Percentiles rank a stretch among this genome's conserved stretches.
Conservation (phyloP, 2,888 invertebrate genomes). For the Drosophila picticornis region DNA sequence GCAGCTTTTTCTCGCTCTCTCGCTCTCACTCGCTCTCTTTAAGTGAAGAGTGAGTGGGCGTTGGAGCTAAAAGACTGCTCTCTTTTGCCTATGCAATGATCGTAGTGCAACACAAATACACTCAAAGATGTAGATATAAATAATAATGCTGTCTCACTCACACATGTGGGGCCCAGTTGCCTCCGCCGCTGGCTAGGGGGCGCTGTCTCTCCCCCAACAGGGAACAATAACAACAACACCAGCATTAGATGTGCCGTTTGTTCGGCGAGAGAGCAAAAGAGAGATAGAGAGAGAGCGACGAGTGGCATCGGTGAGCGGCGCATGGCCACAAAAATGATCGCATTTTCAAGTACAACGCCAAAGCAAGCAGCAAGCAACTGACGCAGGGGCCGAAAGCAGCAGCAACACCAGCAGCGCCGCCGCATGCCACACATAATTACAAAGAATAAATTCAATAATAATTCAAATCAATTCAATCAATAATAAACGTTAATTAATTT, state of each 20-base stretch:
- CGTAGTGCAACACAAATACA: constrained; percentile 43
- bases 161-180: constrained; percentile 59
- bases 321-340: constrained; percentile 69
- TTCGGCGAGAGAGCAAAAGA: constrained; percentile 3
- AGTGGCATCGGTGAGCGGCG: constrained; percentile 44
- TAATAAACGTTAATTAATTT: constrained; percentile 23
- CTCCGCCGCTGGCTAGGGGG: constrained; percentile 42
- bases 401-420: constrained; percentile 47
- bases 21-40: not conserved
- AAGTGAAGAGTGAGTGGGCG: constrained; percentile 48
- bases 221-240: constrained; percentile 19
- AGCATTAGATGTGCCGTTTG: constrained; percentile 23
- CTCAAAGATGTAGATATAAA: constrained; percentile 12
- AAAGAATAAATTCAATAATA: constrained; percentile 37
- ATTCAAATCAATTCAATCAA: constrained; percentile 38
- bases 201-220: constrained; percentile 39
- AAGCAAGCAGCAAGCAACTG: constrained; percentile 64
- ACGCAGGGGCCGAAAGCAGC: constrained; percentile 63
- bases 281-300: not conserved
- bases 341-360: constrained; percentile 78
- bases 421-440: constrained; percentile 44
- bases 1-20: not conserved
- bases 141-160: constrained; percentile 61
- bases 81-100: constrained; percentile 32
- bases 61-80: constrained; percentile 20